Base-by-base conservation (phyloP, 2,113 vertebrate species). In the Cygnus buccinator region DNA sequence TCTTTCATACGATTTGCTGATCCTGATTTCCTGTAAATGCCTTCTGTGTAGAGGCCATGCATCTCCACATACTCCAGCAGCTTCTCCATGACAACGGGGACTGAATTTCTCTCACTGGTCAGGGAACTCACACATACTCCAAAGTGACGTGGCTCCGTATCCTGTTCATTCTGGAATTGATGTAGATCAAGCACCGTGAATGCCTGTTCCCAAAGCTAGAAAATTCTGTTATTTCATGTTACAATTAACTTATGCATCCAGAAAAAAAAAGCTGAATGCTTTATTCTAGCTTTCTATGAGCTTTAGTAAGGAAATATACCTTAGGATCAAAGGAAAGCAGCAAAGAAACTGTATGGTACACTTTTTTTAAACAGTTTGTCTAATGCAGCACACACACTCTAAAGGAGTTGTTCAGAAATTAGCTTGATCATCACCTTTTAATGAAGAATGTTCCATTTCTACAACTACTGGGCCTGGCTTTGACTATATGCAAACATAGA, bases 11-110 rank as follows among this genome's bases (percentile, higher is more conserved):
- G 99, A 91, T 99, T 99, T 85, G 99, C 99, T 0, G 99, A 98
- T 2, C 99, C 99, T 0, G 99, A 99, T 86, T 99, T 99, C 94
- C 99, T 99, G 95, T 99, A 99, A 93, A 99, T 99, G 91, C 99
- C 99, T 86, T 99, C 99, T 0, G 99, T 99, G 97, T 99, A 99
- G 37, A 99, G 98, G 70, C 99, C 99, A 0, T 99, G 98, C 98
- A 99, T 99, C 98, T 99, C 99, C 91, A 99, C 99, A 0, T 99
- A 99, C 93, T 99, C 99, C 82, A 99, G 98, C 97, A 99, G 95
- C 94, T 99, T 99, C 98, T 99, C 99, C 98, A 99, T 96, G 78
- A 99, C 99, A 23, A 99, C 19, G 0, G 99, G 99, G 3, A 99
- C 99, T 0, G 99, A 98, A 74, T 97, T 98, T 94, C 98, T 99